These are phyloP conservation scores for Listronotus oregonensis DNA, from an alignment of 1,140 invertebrate genomes.

Conservation along the genomic window DNA sequence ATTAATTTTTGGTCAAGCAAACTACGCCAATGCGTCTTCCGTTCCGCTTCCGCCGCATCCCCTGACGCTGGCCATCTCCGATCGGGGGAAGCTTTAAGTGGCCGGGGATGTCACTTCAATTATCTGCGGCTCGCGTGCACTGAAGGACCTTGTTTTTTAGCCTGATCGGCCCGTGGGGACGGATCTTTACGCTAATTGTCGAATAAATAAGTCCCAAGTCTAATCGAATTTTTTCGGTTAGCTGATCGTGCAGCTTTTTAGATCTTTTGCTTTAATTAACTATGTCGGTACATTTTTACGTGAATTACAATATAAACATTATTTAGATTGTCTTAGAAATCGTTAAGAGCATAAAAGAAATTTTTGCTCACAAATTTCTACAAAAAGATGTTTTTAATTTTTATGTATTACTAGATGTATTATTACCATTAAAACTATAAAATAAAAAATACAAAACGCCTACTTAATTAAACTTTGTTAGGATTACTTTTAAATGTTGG, in stretches of 20 bases:
- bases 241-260: constrained; percentile 30
- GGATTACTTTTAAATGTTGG: no score
- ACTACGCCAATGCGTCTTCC: no score
- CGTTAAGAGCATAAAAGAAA: no score
- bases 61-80: constrained; percentile 3
- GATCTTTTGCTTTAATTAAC: constrained; percentile 22
- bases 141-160: constrained; percentile 32
- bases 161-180: constrained; percentile 38
- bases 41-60: no score
- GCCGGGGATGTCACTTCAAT: constrained; percentile 40
- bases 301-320: background rate
- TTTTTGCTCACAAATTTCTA: no score
- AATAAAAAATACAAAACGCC: no score
- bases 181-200: constrained; percentile 44
- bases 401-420: no score
- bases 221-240: constrained; percentile 38
- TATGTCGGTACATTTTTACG: background rate
- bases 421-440: no score
- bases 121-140: constrained; percentile 35
- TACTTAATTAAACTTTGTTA: no score
- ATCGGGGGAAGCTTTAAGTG: constrained; percentile 38
- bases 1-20: no score
- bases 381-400: no score
- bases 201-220: constrained; percentile 38
- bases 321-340: no score